Evolutionary conservation across 2,888 invertebrate genomes (phyloP).

Genomic region (Tetragonula carbonaria): DNA sequence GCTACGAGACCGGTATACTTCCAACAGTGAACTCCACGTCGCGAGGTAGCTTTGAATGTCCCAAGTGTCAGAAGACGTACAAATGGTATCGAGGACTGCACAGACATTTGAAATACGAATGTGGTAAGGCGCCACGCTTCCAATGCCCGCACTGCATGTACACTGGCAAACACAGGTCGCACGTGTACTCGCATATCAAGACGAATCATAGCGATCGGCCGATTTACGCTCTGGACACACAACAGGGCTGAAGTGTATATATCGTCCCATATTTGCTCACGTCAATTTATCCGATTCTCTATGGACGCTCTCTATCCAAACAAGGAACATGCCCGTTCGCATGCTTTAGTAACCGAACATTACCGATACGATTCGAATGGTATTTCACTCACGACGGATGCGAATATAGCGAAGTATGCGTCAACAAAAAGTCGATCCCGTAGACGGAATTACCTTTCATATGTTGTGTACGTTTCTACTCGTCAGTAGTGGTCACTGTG

Average conservation of each 20-base stretch:
- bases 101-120: conserved; percentile 83
- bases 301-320: neutral
- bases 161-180: conserved; percentile 85
- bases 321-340: neutral
- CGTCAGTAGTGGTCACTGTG: conserved; percentile 31
- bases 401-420: neutral
- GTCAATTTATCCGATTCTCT: neutral
- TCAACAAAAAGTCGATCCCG: neutral
- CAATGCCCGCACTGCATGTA: conserved; percentile 85
- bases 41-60: conserved; percentile 82
- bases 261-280: neutral
- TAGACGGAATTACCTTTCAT: neutral
- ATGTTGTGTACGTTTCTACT: conserved; percentile 54
- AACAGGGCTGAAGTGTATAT: conserved; percentile 45
- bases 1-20: conserved; percentile 25
- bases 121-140: conserved; percentile 81
- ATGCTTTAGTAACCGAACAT: neutral
- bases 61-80: conserved; percentile 85
- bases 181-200: conserved; percentile 85
- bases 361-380: neutral
- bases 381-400: neutral
- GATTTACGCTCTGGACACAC: conserved; percentile 77
- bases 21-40: conserved; percentile 53
- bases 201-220: conserved; percentile 73
- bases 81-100: conserved; percentile 87